phyloP scores from a whole-genome alignment of 1,140 invertebrate genomes.

The Drosophila nigromelanica region DNA sequence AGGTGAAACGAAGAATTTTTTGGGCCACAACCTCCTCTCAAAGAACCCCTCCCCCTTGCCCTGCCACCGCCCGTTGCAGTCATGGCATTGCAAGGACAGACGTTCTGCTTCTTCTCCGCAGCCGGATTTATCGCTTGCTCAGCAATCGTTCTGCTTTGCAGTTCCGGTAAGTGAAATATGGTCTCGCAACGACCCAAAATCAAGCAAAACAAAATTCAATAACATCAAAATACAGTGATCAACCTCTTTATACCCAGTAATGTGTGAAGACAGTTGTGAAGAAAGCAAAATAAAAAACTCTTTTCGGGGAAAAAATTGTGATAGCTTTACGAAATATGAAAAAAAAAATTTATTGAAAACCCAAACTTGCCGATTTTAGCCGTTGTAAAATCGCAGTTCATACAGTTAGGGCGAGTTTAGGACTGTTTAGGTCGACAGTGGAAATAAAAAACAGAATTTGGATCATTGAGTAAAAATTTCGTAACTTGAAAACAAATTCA shows the following conservation, averaged over 20 bases:
- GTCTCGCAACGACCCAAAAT: conserved; percentile 38
- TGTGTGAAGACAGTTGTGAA: not conserved
- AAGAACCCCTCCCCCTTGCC: not conserved
- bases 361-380: too few species aligned
- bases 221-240: conserved; percentile 2
- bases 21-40: not conserved
- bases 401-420: too few species aligned
- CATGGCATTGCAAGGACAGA: conserved; percentile 71
- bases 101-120: conserved; percentile 71
- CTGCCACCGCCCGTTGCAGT: not conserved
- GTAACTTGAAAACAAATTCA: too few species aligned
- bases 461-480: too few species aligned
- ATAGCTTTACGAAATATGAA: too few species aligned
- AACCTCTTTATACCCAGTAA: conserved; percentile 1
- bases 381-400: too few species aligned
- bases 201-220: conserved; percentile 23
- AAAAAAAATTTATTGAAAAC: too few species aligned
- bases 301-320: too few species aligned
- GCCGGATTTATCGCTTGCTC: conserved; percentile 83
- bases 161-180: conserved; percentile 84
- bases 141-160: conserved; percentile 84
- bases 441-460: too few species aligned
- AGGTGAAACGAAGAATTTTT: conserved; percentile 5
- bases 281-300: too few species aligned
- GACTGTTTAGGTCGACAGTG: too few species aligned